Conservation (phyloP, 2,797 vertebrate genomes). For the Adelosebastes latens region DNA sequence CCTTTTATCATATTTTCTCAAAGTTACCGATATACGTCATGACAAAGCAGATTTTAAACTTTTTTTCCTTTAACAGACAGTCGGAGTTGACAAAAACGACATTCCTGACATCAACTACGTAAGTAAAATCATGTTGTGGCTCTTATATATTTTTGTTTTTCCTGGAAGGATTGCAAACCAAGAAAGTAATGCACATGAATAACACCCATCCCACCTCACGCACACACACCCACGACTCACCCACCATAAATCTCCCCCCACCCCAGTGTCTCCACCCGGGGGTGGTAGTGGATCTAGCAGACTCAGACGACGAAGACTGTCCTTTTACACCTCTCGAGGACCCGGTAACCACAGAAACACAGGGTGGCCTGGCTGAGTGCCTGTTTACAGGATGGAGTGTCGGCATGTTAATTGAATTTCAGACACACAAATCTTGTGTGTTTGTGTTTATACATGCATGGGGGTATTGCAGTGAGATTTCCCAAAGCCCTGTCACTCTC, state of each 20-base stretch:
- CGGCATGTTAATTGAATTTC: conserved; percentile 48
- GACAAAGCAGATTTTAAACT: conserved; percentile 38
- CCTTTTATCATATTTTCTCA: too few species aligned
- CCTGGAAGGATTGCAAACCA: background rate
- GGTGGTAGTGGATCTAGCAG: conserved; percentile 83
- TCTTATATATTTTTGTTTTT: background rate
- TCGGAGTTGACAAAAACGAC: conserved; percentile 99
- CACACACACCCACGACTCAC: conserved; percentile 47
- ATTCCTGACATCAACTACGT: conserved; percentile 99
- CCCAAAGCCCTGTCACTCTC: background rate
- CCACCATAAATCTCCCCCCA: conserved; percentile 53
- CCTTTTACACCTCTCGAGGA: conserved; percentile 81
- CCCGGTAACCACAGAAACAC: conserved; percentile 80
- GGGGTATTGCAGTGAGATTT: conserved; percentile 45
- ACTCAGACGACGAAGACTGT: conserved; percentile 85
- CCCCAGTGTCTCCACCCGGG: conserved; percentile 87
- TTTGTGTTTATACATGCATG: conserved; percentile 25
- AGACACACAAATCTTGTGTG: background rate
- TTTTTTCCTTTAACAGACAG: conserved; percentile 86
- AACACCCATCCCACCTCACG: background rate
- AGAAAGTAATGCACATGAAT: conserved; percentile 21
- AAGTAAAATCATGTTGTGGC: conserved; percentile 62
- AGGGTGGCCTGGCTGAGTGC: conserved; percentile 68
- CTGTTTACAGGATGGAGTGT: conserved; percentile 75
- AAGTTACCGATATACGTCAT: too few species aligned